A percentile compares a stretch with the other conserved stretches of the same genome.
Evolutionary conservation across 2,888 invertebrate genomes (phyloP).

Genomic region (Ectemnius cavifrons): DNA sequence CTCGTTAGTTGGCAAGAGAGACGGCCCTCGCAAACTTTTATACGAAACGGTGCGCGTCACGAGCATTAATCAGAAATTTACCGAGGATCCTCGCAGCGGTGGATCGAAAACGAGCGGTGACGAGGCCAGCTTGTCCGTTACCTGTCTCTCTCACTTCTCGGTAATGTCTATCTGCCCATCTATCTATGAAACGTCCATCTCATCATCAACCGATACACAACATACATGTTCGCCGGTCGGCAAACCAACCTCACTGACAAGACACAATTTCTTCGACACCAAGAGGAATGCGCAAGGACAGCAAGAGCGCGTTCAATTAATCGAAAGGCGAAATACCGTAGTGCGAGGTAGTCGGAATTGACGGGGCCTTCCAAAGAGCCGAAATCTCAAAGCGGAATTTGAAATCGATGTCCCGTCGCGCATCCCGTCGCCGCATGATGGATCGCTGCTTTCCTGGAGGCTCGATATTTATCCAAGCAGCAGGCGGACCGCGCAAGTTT

Average conservation of each 20-base stretch:
- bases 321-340: too few species aligned
- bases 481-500: too few species aligned
- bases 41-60: slow-evolving; percentile 57
- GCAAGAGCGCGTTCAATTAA: too few species aligned
- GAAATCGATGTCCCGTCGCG: slow-evolving; percentile 46
- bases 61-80: slow-evolving; percentile 59
- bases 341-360: slow-evolving; percentile 2
- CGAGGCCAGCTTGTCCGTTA: not conserved
- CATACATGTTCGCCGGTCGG: not conserved
- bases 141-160: not conserved
- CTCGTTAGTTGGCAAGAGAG: slow-evolving; percentile 61
- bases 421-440: slow-evolving; percentile 47
- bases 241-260: slow-evolving; percentile 12
- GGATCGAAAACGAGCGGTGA: slow-evolving; percentile 20
- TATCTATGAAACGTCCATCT: not conserved
- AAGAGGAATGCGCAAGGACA: slow-evolving; percentile 38
- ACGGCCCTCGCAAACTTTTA: slow-evolving; percentile 57
- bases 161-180: not conserved
- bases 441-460: slow-evolving; percentile 20
- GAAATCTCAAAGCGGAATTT: slow-evolving; percentile 35
- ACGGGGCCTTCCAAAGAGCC: slow-evolving; percentile 40
- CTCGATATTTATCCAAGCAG: too few species aligned
- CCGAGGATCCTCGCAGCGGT: slow-evolving; percentile 11
- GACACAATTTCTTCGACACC: slow-evolving; percentile 36
- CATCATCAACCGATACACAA: not conserved